Evolutionary conservation across 1,140 invertebrate genomes (phyloP).

Genomic region (Drosophila mayri): DNA sequence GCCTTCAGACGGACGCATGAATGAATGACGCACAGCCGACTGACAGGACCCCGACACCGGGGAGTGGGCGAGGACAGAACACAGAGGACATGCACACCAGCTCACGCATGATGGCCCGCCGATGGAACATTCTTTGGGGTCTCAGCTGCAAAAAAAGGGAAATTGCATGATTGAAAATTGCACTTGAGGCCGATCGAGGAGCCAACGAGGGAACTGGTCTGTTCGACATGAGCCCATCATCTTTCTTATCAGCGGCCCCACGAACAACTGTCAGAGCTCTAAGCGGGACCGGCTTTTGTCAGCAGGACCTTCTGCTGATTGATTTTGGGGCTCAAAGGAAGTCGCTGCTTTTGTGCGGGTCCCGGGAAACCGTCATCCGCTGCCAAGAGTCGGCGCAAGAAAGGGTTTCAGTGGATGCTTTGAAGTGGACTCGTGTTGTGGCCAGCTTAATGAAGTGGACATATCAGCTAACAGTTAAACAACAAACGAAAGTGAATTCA

Average conservation of each 20-base stretch:
- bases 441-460: conserved; percentile 73
- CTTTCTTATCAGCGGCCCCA: conserved; percentile 14
- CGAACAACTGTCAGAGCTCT: conserved; percentile 9
- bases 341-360: conserved; percentile 35
- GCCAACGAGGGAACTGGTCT: not conserved
- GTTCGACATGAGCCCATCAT: conserved; percentile 6
- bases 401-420: conserved; percentile 39
- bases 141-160: conserved; percentile 67
- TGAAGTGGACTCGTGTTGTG: conserved; percentile 66
- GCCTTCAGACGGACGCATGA: conserved; percentile 69
- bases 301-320: conserved; percentile 12
- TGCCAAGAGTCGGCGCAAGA: conserved; percentile 18
- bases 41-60: conserved; percentile 33
- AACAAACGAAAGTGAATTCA: conserved; percentile 17
- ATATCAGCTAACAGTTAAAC: conserved; percentile 54
- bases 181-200: conserved; percentile 55
- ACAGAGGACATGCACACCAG: conserved; percentile 23
- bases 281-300: conserved; percentile 12
- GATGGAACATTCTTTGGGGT: conserved; percentile 12
- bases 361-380: conserved; percentile 2
- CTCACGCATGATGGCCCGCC: conserved; percentile 5
- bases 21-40: conserved; percentile 50
- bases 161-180: conserved; percentile 83
- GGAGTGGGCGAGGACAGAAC: conserved; percentile 8
- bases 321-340: conserved; percentile 9